These are phyloP conservation scores for Drosophila algonquin DNA, from an alignment of 2,888 invertebrate genomes.

Conservation along the genomic window DNA sequence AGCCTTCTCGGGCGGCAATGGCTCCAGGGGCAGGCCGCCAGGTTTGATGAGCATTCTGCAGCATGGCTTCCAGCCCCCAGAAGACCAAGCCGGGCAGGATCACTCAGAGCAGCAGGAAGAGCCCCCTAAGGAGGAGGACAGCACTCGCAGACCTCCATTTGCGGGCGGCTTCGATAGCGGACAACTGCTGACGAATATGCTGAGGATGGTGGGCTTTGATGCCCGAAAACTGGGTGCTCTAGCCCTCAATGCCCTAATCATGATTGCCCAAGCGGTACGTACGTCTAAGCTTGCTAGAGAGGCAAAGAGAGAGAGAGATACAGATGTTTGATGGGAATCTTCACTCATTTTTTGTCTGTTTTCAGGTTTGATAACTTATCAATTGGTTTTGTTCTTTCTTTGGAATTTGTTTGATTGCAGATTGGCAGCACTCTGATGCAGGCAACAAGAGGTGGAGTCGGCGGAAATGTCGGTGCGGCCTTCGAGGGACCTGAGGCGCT, in stretches of 20 bases:
- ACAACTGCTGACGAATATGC: constrained; percentile 84
- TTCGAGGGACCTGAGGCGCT: constrained; percentile 69
- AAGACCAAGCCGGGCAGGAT: constrained; percentile 28
- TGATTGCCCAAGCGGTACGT: constrained; percentile 92
- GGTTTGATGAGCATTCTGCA: constrained; percentile 70
- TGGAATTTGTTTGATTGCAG: constrained; percentile 7
- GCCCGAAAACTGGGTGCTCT: constrained; percentile 91
- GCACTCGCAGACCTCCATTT: constrained; percentile 20
- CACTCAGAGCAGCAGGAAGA: constrained; percentile 55
- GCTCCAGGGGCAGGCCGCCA: constrained; percentile 45
- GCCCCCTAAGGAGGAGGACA: constrained; percentile 46
- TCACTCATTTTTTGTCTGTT: too few species aligned
- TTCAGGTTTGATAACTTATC: background rate
- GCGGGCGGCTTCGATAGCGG: constrained; percentile 54
- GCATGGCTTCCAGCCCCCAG: constrained; percentile 50
- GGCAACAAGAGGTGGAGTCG: constrained; percentile 44
- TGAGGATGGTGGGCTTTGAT: constrained; percentile 90
- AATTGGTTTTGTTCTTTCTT: background rate
- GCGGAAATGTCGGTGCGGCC: background rate
- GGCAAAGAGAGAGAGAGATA: background rate
- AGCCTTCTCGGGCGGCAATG: constrained; percentile 83
- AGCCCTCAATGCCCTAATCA: constrained; percentile 92
- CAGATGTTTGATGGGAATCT: background rate
- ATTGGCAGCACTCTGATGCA: constrained; percentile 79
- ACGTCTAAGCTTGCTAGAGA: constrained; percentile 70